These are phyloP conservation scores for Pyrgilauda ruficollis DNA, from an alignment of 2,113 vertebrate genomes.

Conservation along the genomic window DNA sequence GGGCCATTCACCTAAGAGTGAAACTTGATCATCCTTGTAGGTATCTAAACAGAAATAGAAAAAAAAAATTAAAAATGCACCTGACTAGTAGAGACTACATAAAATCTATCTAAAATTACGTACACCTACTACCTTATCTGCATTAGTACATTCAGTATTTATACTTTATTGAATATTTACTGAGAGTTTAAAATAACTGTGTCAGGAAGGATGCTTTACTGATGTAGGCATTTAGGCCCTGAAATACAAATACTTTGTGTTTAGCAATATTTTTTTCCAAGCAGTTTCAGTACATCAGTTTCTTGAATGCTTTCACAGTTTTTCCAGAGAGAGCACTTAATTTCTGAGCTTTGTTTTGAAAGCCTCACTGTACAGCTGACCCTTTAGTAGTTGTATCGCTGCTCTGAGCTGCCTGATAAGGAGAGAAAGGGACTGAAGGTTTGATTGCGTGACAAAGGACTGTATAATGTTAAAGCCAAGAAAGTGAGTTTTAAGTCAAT, in stretches of 20 bases:
- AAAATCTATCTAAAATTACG: neutral
- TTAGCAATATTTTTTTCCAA: neutral
- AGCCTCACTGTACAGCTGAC: neutral
- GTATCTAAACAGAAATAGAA: neutral
- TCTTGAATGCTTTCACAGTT: neutral
- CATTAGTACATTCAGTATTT: neutral
- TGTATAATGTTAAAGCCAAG: neutral
- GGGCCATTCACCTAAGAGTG: neutral
- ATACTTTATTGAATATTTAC: neutral
- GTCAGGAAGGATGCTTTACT: neutral
- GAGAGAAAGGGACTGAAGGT: neutral
- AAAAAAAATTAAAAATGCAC: neutral
- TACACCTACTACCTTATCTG: neutral
- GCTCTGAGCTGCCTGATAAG: neutral
- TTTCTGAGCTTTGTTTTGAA: conserved; percentile 29
- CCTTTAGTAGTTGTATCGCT: neutral
- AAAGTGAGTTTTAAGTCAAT: neutral
- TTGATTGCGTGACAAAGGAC: conserved; percentile 33
- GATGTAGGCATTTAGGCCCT: neutral
- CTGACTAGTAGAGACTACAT: neutral
- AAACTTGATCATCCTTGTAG: neutral
- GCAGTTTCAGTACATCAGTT: neutral
- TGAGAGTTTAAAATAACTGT: neutral
- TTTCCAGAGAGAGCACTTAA: conserved; percentile 5
- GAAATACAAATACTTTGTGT: neutral